Conservation (phyloP, 1,140 invertebrate species). For the Hyles euphorbiae region DNA sequence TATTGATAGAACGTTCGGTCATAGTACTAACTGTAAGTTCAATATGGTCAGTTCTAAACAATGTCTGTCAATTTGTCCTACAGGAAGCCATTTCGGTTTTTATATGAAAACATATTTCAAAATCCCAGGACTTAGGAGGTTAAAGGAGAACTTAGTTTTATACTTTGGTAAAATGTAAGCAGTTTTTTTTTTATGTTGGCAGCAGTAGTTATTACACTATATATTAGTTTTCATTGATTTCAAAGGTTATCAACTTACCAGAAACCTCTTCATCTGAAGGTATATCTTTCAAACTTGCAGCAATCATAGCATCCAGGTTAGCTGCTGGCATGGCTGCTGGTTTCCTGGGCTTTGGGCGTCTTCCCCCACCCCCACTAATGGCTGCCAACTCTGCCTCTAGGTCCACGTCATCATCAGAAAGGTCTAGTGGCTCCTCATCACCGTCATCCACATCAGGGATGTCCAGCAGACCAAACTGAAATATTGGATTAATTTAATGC, state of each 20-base stretch:
- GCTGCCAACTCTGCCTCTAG: conserved; percentile 91
- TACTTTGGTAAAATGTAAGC: too few species aligned
- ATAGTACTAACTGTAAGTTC: too few species aligned
- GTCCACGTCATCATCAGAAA: conserved; percentile 83
- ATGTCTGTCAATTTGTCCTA: too few species aligned
- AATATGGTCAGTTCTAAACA: too few species aligned
- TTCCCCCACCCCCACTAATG: conserved; percentile 77
- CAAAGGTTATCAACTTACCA: conserved; percentile 40
- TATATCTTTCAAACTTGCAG: conserved; percentile 84
- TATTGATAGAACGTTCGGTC: too few species aligned
- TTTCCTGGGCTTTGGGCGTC: conserved; percentile 71
- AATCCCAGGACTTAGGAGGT: too few species aligned
- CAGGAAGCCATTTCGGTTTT: too few species aligned
- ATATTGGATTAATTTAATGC: neutral
- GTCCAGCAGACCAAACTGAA: conserved; percentile 85
- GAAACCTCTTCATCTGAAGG: conserved; percentile 84
- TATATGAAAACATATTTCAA: too few species aligned
- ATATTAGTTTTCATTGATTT: too few species aligned
- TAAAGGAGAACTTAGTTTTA: too few species aligned
- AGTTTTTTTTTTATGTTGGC: too few species aligned
- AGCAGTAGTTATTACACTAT: too few species aligned
- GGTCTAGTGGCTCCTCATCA: conserved; percentile 73
- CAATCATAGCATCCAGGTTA: conserved; percentile 84
- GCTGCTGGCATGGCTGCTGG: conserved; percentile 64
- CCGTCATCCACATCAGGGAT: conserved; percentile 80